Evolutionary conservation across 2,113 vertebrate genomes (phyloP).

Genomic region (Ptilorrhoa leucosticta): DNA sequence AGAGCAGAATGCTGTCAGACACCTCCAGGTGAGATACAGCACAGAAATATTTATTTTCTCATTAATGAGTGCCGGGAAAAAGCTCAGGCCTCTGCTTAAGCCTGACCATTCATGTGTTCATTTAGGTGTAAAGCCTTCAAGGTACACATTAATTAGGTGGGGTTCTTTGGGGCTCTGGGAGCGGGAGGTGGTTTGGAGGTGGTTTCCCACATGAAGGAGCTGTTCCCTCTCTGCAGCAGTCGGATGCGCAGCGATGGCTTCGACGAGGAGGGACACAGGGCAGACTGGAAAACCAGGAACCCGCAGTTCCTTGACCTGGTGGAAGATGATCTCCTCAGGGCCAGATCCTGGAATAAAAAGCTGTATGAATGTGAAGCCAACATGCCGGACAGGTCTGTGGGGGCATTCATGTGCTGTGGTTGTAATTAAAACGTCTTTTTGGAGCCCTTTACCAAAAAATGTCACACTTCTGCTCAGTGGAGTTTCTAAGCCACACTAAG

Average conservation of each 20-base stretch:
- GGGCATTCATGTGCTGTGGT: background rate
- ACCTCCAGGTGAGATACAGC: constrained; percentile 61
- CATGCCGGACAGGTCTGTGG: constrained; percentile 89
- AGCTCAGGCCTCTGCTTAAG: background rate
- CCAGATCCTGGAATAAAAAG: constrained; percentile 89
- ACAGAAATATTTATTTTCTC: background rate
- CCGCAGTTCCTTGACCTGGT: constrained; percentile 59
- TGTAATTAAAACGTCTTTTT: background rate
- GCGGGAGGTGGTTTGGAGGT: no score
- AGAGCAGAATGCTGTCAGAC: constrained; percentile 66
- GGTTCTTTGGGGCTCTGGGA: background rate
- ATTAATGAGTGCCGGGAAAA: background rate
- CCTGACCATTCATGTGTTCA: background rate
- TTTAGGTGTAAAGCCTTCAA: no score
- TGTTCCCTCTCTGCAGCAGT: constrained; percentile 67
- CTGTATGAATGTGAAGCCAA: constrained; percentile 90
- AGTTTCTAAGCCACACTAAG: background rate
- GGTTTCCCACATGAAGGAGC: background rate
- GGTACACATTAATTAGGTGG: fast-evolving
- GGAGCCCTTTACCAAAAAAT: background rate
- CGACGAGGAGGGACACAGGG: constrained; percentile 75
- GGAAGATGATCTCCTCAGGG: constrained; percentile 81
- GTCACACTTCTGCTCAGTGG: background rate
- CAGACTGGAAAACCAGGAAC: constrained; percentile 64
- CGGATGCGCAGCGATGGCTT: constrained; percentile 91